These are phyloP conservation scores for Carcharodon carcharias DNA, from an alignment of 2,797 vertebrate species.

Conservation along the genomic window DNA sequence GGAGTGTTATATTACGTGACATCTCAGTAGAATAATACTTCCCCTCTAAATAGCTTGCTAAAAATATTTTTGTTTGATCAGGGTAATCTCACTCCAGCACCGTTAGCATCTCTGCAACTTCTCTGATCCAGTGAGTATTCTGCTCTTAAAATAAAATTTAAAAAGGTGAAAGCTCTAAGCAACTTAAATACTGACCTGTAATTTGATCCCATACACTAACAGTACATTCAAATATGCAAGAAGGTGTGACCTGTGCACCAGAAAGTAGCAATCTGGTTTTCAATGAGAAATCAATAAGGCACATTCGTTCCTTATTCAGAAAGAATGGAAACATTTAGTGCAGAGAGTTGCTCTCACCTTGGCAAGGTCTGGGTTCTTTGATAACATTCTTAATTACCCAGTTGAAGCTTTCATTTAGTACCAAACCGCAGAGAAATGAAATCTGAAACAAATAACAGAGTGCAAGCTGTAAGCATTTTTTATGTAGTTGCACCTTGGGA, in stretches of 20 bases:
- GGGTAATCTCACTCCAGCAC: not conserved
- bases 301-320: not conserved
- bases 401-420: slow-evolving; percentile 88
- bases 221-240: not conserved
- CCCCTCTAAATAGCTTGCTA: too few relatives aligned
- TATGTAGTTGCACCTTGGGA: not conserved
- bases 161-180: not conserved
- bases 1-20: not conserved
- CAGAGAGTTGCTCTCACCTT: slow-evolving; percentile 62
- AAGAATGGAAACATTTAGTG: not conserved
- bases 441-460: slow-evolving; percentile 63
- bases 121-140: not conserved
- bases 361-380: slow-evolving; percentile 86
- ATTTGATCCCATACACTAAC: not conserved
- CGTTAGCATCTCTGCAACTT: not conserved
- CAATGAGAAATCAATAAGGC: not conserved
- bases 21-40: not conserved
- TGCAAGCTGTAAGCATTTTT: not conserved
- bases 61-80: not conserved
- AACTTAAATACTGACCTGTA: not conserved
- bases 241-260: not conserved
- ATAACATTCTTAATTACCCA: slow-evolving; percentile 91
- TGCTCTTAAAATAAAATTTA: not conserved
- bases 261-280: not conserved
- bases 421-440: slow-evolving; percentile 89